Conservation (phyloP, 2,888 invertebrate genomes). For the Lasioglossum pauxillum region DNA sequence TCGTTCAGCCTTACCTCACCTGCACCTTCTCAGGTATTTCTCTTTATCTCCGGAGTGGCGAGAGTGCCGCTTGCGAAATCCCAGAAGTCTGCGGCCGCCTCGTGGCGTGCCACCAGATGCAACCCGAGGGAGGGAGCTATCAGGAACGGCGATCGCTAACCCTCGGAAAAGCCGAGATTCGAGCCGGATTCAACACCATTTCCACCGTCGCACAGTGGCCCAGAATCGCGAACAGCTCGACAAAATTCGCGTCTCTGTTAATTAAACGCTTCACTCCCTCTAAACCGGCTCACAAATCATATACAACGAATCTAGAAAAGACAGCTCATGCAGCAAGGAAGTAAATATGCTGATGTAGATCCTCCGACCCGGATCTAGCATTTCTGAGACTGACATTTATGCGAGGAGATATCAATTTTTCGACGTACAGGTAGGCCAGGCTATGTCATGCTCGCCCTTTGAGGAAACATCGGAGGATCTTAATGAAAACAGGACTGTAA, state of each 20-base stretch:
- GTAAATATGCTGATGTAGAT: neutral
- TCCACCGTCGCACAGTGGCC: neutral
- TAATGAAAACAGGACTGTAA: neutral
- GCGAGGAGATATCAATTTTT: neutral
- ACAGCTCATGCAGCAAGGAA: neutral
- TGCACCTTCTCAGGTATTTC: constrained; percentile 80
- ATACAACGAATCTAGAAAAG: too few species aligned
- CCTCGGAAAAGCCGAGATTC: constrained; percentile 53
- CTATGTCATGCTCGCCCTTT: too few species aligned
- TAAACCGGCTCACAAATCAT: neutral
- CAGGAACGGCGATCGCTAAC: constrained; percentile 46
- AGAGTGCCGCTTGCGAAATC: constrained; percentile 78
- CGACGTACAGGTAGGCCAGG: too few species aligned
- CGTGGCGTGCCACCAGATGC: constrained; percentile 53
- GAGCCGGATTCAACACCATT: constrained; percentile 5
- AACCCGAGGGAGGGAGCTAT: constrained; percentile 34
- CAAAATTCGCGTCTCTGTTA: neutral
- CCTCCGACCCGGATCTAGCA: neutral
- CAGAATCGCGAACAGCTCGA: too few species aligned
- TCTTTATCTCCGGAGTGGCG: constrained; percentile 74
- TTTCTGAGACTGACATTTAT: neutral
- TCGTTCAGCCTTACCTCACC: constrained; percentile 77
- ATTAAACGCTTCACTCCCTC: neutral
- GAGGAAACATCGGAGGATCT: neutral
- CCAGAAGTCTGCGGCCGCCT: constrained; percentile 68